These are phyloP conservation scores for Salmo trutta DNA, from an alignment of 2,797 vertebrate species.

Conservation along the genomic window DNA sequence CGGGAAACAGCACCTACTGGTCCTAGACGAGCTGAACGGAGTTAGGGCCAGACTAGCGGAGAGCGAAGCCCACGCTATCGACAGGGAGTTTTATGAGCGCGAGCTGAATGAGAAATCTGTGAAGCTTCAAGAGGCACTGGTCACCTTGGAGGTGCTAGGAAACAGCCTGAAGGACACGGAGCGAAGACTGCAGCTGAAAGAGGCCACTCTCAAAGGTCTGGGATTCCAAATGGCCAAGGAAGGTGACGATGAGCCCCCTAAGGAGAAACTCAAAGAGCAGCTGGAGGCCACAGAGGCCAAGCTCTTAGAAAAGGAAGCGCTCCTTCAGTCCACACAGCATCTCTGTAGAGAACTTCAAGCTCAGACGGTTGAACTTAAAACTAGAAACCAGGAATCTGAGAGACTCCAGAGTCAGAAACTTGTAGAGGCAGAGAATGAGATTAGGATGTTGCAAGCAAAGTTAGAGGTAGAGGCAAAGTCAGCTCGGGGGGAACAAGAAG, in stretches of 20 bases:
- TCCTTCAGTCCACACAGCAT: conserved; percentile 58
- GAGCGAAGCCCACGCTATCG: conserved; percentile 65
- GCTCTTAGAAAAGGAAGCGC: conserved; percentile 61
- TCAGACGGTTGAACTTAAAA: conserved; percentile 62
- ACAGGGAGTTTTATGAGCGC: conserved; percentile 74
- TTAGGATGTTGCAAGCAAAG: conserved; percentile 55
- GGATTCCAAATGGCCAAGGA: conserved; percentile 70
- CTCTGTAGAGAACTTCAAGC: conserved; percentile 63
- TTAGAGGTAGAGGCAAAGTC: conserved; percentile 28
- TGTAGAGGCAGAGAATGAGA: conserved; percentile 62
- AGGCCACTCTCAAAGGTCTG: conserved; percentile 79
- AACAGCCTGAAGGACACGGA: conserved; percentile 78
- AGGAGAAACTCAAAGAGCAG: conserved; percentile 61
- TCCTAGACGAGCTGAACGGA: conserved; percentile 68
- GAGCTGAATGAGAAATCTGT: conserved; percentile 77
- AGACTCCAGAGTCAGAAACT: conserved; percentile 52
- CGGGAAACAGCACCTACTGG: conserved; percentile 64
- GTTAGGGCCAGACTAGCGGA: conserved; percentile 68
- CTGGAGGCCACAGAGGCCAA: conserved; percentile 63
- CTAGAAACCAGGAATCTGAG: conserved; percentile 60
- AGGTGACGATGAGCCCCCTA: conserved; percentile 48
- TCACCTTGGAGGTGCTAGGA: conserved; percentile 75
- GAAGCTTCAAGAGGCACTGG: conserved; percentile 78
- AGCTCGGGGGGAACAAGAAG: conserved; percentile 38
- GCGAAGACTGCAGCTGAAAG: conserved; percentile 79